These are phyloP conservation scores for Timandra comae DNA, from an alignment of 2,888 invertebrate genomes.

Conservation along the genomic window DNA sequence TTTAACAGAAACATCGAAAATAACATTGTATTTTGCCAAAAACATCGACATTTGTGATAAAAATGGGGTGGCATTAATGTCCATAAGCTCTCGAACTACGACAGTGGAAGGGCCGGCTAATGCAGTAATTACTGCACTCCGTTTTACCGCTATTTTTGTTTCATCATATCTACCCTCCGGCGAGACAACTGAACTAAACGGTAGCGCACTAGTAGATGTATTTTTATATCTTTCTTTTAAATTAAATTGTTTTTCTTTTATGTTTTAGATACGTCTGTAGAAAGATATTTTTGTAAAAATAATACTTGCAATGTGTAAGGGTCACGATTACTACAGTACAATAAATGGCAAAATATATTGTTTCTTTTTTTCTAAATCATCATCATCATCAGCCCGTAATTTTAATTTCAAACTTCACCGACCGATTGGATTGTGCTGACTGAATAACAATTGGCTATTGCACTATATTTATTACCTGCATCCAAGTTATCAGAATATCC, in stretches of 20 bases:
- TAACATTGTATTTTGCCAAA: no score
- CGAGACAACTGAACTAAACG: constrained; percentile 4
- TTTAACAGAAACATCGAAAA: no score
- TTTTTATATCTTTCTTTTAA: neutral
- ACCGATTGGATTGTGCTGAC: no score
- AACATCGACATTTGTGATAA: no score
- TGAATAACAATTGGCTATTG: no score
- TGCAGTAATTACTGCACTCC: constrained; percentile 52
- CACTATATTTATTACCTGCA: no score
- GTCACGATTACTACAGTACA: neutral
- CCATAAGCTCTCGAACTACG: constrained; percentile 26
- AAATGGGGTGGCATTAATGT: no score
- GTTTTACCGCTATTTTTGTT: constrained; percentile 45
- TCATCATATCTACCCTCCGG: constrained; percentile 29
- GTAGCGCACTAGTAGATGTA: neutral
- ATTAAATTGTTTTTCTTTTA: neutral
- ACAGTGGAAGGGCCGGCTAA: constrained; percentile 35
- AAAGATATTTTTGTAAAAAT: neutral
- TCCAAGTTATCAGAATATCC: no score
- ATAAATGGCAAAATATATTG: neutral
- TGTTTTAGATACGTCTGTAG: neutral
- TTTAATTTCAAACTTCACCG: no score
- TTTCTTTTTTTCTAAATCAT: no score
- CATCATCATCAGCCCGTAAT: no score
- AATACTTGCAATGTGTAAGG: neutral